Evolutionary conservation across 2,797 vertebrate genomes (phyloP), one percentile per base, ranked within the genome.

Genomic region (Gymnodraco acuticeps): DNA sequence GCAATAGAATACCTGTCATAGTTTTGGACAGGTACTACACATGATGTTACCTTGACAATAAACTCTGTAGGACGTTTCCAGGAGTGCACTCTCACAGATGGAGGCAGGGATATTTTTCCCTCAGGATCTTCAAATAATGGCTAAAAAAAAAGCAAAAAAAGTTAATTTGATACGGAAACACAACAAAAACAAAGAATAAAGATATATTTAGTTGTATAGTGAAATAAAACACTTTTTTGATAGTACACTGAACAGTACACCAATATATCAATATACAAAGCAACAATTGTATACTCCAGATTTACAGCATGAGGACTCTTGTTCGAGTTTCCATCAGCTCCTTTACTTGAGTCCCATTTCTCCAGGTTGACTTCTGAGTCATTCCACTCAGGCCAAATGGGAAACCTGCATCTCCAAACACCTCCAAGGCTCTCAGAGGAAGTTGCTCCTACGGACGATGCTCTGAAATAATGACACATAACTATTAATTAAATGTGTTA

Each of bases 371-470:
- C 82, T 48, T 98, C 97, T 2, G 89, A 85, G 74, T 99, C 97
- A n/a, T 84, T 96, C 97, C 97, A 99, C 86, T 98, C 97, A 0
- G 97, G 96, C 97, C 97, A 99, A 71, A 98, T 85, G 3, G 93
- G 86, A 76, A 93, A 93, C 61, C 63, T 94, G 75, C 73, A 84
- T 54, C 83, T 95, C 77, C 76, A 92, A 10, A 73, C 66, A 56
- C 94, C 93, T 0, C 15, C 56, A 0, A 81, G 76, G 70, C 66
- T 78, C 16, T 88, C 81, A 14, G 73, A 77, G 17, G 82, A 88
- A 33, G 77, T 54, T 47, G 64, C 63, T 42, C 73, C 55, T n/a
- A 73, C 5, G n/a, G 45, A 84, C 1, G 53, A 41, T 27, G 77
- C 41, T 67, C 96, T 97, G 83, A 75, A 88, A 83, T 19, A 2